A percentile compares a stretch with the other conserved stretches of the same genome.
phyloP scores from a whole-genome alignment of 2,797 vertebrate species.

The Liasis olivaceus region DNA sequence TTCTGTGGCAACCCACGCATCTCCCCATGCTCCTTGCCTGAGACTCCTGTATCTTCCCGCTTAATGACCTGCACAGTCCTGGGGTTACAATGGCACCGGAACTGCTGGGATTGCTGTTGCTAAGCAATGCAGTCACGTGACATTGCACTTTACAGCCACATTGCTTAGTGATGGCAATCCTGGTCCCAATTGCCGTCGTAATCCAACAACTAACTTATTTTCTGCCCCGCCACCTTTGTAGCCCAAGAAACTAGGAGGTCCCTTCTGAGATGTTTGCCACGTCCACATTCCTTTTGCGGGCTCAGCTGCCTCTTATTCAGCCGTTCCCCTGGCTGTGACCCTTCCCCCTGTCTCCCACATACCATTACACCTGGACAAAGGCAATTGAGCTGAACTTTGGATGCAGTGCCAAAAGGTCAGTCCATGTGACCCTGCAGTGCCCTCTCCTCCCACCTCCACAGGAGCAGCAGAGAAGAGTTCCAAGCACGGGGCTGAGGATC shows the following conservation, averaged over 20 bases:
- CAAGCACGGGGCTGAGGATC: slow-evolving; percentile 94
- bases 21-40: background rate
- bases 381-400: too few species aligned
- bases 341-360: too few species aligned
- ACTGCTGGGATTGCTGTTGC: background rate
- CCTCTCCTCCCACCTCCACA: slow-evolving; percentile 54
- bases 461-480: slow-evolving; percentile 96
- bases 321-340: too few species aligned
- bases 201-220: background rate
- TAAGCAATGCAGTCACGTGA: background rate
- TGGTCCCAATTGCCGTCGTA: background rate
- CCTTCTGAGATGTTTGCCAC: background rate
- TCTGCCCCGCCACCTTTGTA: background rate
- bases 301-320: background rate
- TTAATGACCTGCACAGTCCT: background rate
- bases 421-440: background rate
- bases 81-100: background rate
- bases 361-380: too few species aligned
- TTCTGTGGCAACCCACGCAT: too few species aligned
- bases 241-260: background rate
- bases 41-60: background rate
- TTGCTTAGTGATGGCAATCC: background rate
- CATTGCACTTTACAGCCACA: background rate
- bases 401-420: background rate
- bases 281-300: background rate